A percentile compares a stretch with the other conserved stretches of the same genome.
Conservation (phyloP, 2,888 invertebrate genomes). For the Tortricodes alternella region DNA sequence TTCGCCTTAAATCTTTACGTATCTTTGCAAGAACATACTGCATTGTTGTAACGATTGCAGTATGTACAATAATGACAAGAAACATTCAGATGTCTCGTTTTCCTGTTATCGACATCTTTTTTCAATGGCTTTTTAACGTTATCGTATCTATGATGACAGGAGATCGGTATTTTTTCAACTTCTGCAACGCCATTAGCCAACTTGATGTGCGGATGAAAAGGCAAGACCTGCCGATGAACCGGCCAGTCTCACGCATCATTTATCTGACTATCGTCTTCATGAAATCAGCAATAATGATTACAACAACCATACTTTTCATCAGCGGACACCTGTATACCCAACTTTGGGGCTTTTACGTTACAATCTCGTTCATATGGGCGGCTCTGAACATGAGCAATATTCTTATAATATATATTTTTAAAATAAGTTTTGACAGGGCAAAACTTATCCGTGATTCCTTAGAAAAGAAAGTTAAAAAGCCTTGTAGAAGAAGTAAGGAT, state of each 20-base stretch:
- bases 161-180: neutral
- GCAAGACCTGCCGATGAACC: neutral
- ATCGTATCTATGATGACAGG: neutral
- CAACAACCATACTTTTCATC: neutral
- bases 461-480: neutral
- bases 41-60: neutral
- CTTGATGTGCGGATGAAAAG: neutral
- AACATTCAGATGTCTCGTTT: neutral
- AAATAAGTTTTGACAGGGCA: constrained; percentile 1
- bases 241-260: neutral
- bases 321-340: neutral
- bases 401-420: neutral
- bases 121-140: neutral
- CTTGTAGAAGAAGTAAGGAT: neutral
- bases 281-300: neutral
- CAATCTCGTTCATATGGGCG: neutral
- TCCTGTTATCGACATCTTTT: neutral
- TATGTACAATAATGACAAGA: neutral
- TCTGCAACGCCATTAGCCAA: neutral
- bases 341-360: neutral
- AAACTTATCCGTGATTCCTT: neutral
- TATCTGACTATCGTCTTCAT: neutral
- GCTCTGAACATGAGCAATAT: constrained; percentile 7
- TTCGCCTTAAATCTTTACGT: neutral
- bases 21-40: neutral